Conservation (phyloP, 2,888 invertebrate genomes). For the Colostygia pectinataria region DNA sequence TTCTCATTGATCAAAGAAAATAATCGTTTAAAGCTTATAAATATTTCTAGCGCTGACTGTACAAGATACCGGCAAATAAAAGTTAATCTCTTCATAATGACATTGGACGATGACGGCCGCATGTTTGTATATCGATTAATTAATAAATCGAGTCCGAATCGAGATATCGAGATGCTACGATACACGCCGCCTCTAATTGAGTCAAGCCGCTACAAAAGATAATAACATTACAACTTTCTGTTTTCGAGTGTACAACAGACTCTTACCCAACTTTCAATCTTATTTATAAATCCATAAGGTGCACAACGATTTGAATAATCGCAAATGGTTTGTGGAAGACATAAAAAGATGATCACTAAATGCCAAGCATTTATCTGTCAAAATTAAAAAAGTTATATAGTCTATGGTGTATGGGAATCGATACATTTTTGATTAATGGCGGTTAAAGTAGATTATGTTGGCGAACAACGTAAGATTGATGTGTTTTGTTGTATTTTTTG, state of each 20-base stretch:
- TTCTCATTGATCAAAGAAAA: too few relatives aligned
- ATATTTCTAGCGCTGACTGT: conserved; percentile 2
- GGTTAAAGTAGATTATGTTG: conserved; percentile 71
- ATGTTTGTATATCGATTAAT: conserved; percentile 83
- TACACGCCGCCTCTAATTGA: conserved; percentile 80
- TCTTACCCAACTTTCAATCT: conserved; percentile 31
- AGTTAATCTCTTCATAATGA: conserved; percentile 64
- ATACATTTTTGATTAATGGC: conserved; percentile 77
- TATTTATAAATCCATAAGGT: conserved; percentile 20
- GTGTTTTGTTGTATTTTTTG: conserved; percentile 45
- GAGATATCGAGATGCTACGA: conserved; percentile 70
- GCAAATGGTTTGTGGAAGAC: conserved; percentile 39
- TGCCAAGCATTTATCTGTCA: conserved; percentile 80
- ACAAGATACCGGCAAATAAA: conserved; percentile 30
- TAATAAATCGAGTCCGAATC: conserved; percentile 79
- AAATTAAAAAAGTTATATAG: conserved; percentile 67
- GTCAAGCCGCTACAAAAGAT: conserved; percentile 76
- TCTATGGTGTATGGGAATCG: conserved; percentile 72
- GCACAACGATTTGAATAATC: not conserved
- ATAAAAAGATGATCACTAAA: conserved; percentile 70
- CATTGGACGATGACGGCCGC: conserved; percentile 74
- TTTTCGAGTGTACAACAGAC: conserved; percentile 21
- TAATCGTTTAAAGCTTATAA: not conserved
- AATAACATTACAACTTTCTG: conserved; percentile 48
- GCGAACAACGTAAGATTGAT: conserved; percentile 56